Percentiles rank a stretch among this genome's conserved stretches.
Evolutionary conservation across 2,113 vertebrate genomes (phyloP).

Genomic region (Thermophis baileyi): DNA sequence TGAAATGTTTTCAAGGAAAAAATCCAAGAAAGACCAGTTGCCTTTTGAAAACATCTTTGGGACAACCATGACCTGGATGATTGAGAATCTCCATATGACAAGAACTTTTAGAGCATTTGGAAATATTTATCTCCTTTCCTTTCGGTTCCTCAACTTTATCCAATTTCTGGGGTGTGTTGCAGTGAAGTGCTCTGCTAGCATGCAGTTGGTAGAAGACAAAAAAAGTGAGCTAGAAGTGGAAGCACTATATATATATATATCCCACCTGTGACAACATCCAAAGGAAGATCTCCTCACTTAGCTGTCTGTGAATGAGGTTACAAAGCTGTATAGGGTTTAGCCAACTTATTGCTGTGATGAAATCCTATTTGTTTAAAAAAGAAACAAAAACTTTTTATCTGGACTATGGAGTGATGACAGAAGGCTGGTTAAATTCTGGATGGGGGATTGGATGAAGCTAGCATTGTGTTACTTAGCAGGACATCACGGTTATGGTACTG

Average conservation of each 20-base stretch:
- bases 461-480: background rate
- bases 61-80: background rate
- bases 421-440: background rate
- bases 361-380: no score
- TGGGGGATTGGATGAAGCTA: background rate
- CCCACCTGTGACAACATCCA: background rate
- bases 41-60: background rate
- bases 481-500: background rate
- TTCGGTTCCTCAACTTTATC: background rate
- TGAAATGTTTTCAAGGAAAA: background rate
- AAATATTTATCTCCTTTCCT: background rate
- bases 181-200: background rate
- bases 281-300: background rate
- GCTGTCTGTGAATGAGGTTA: background rate
- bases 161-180: background rate
- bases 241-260: background rate
- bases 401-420: background rate
- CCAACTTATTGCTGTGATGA: background rate
- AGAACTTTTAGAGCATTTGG: background rate
- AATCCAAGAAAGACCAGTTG: background rate
- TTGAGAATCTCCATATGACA: background rate
- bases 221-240: background rate
- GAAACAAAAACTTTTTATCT: background rate
- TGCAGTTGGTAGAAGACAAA: background rate
- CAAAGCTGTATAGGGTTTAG: background rate